Percentiles rank a stretch among this genome's conserved stretches.
These are phyloP conservation scores for Candidula unifasciata DNA, from an alignment of 2,888 invertebrate genomes.

Conservation along the genomic window DNA sequence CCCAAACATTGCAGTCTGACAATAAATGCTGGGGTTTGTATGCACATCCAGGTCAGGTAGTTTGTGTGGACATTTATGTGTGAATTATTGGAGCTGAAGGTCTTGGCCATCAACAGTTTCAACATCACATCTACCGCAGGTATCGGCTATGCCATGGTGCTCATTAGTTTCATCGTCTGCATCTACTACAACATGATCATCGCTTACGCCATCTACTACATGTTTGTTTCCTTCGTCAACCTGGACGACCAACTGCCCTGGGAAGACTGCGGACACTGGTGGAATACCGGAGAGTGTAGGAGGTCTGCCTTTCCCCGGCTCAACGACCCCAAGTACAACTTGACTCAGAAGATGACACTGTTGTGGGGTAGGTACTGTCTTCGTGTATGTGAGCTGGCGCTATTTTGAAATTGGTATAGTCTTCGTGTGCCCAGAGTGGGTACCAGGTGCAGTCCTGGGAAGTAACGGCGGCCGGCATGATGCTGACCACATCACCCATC, in stretches of 20 bases:
- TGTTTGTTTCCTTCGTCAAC: conserved; percentile 70
- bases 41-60: too few relatives aligned
- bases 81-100: too few relatives aligned
- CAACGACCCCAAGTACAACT: conserved; percentile 28
- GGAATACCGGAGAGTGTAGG: conserved; percentile 62
- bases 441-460: too few relatives aligned
- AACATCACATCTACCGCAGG: conserved; percentile 53
- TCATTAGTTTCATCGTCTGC: conserved; percentile 66
- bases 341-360: conserved; percentile 13
- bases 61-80: too few relatives aligned
- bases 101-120: too few relatives aligned
- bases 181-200: conserved; percentile 72
- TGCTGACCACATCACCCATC: too few relatives aligned
- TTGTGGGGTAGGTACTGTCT: conserved; percentile 27
- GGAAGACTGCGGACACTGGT: conserved; percentile 62
- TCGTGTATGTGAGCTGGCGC: too few relatives aligned
- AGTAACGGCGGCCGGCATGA: too few relatives aligned
- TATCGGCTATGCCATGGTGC: conserved; percentile 68
- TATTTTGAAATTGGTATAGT: too few relatives aligned
- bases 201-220: conserved; percentile 71
- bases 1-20: too few relatives aligned
- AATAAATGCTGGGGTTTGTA: too few relatives aligned
- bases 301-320: conserved; percentile 61
- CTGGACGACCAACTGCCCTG: conserved; percentile 69
- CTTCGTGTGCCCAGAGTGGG: too few relatives aligned